A percentile compares a stretch with the other conserved stretches of the same genome.
phyloP scores from a whole-genome alignment of 2,888 invertebrate species.

The Calliphora vomitoria region DNA sequence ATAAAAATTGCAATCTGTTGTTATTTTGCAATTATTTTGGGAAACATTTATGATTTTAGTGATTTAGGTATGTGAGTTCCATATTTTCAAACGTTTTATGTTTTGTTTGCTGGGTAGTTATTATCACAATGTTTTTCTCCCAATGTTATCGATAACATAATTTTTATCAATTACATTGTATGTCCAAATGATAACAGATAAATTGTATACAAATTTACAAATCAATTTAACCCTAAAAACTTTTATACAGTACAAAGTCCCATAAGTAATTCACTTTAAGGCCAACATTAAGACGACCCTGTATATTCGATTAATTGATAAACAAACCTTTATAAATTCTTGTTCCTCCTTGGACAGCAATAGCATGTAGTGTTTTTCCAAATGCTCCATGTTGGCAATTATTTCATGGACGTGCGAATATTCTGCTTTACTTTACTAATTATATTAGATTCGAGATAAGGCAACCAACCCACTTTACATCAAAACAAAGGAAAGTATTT shows the following conservation, averaged over 20 bases:
- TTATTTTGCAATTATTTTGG: no score
- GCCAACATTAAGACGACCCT: background rate
- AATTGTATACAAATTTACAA: no score
- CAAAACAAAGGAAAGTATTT: slow-evolving; percentile 33
- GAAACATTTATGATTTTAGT: no score
- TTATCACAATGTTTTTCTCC: no score
- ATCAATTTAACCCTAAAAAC: background rate
- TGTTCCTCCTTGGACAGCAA: slow-evolving; percentile 76
- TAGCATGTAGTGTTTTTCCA: slow-evolving; percentile 75
- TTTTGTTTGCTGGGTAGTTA: no score
- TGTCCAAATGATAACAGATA: no score
- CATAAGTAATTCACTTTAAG: background rate
- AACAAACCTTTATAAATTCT: slow-evolving; percentile 76
- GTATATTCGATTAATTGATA: background rate
- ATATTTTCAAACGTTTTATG: no score
- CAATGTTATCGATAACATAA: no score
- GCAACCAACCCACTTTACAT: slow-evolving; percentile 37
- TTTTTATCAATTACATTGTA: no score
- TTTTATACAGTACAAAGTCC: slow-evolving; percentile 36
- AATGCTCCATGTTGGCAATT: slow-evolving; percentile 48
- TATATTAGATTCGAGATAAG: slow-evolving; percentile 42
- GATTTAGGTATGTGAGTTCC: no score
- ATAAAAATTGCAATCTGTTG: no score
- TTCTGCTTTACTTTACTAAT: background rate
- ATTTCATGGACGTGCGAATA: background rate